Evolutionary conservation across 1,140 invertebrate species (phyloP), one percentile per base, ranked within the genome.

Genomic region (Euura saliciscinereae): DNA sequence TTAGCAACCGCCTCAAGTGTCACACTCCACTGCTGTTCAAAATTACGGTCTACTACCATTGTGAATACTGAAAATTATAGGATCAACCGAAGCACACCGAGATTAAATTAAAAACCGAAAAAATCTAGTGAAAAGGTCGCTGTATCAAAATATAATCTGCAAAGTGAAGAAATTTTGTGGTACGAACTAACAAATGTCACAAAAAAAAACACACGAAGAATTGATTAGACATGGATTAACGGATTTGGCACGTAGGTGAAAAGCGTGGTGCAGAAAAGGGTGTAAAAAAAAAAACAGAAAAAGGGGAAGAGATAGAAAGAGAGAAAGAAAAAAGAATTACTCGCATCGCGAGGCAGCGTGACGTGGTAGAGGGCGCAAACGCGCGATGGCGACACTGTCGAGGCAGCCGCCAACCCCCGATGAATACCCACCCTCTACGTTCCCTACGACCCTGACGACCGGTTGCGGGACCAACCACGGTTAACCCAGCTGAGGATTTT

Each of bases 171-270:
- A n/a, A n/a, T n/a, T 42, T 4, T 51, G 51, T 8, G 69, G 7
- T 43, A 66, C 67, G 67, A 44, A 71, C 43, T 68, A 68, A 28
- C 28, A 72, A 69, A 67, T 7, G 13, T 71, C 68, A n/a, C 7
- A 44, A 42, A 28, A 67, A 44, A n/a, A 44, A 6, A 67, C 66
- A 13, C 43, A 0, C 5, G 4, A n/a, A n/a, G 66, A 73, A 77
- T 78, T 75, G 75, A 78, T 78, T 77, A 77, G 77, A 66, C 72
- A 45, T 75, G 77, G 74, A 78, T 78, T 77, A 75, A 74, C 76
- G 77, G 74, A 75, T 67, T 75, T 74, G 77, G 77, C 76, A 71
- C 66, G 76, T 75, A 71, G 75, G 72, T 75, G 69, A 51, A 28
- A 65, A 69, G 44, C 44, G 45, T 45, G 44, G 43, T 13, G 45